phyloP scores from a whole-genome alignment of 92 coral and sea anemone species.

The Scolanthus callimorphus region DNA sequence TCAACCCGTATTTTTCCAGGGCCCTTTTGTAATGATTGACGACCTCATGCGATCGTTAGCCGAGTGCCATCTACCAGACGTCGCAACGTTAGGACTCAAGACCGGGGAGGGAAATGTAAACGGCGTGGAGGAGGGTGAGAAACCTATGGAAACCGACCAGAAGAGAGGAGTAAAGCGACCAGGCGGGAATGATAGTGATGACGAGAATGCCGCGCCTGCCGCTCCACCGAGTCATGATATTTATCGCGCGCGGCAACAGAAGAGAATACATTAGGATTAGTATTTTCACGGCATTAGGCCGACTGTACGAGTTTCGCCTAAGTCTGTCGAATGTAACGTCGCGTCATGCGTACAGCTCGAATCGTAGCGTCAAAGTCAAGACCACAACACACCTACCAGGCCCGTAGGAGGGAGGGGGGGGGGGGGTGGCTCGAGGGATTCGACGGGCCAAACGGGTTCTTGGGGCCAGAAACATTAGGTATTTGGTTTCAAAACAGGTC shows the following conservation, averaged over 20 bases:
- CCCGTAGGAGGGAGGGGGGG: too few species aligned
- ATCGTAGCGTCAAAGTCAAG: too few species aligned
- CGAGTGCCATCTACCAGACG: constrained; percentile 71
- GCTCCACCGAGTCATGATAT: constrained; percentile 92
- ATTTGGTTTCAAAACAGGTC: too few species aligned
- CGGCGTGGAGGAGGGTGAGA: constrained; percentile 61
- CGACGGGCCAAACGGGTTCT: too few species aligned
- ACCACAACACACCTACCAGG: too few species aligned
- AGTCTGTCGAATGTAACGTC: too few species aligned
- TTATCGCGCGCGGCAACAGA: constrained; percentile 94
- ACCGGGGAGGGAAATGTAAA: constrained; percentile 60
- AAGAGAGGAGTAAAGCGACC: constrained; percentile 89
- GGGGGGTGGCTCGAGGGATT: too few species aligned
- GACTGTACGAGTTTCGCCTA: too few species aligned
- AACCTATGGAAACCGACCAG: constrained; percentile 68
- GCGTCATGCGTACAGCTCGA: too few species aligned
- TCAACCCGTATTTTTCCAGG: constrained; percentile 52
- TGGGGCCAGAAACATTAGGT: too few species aligned
- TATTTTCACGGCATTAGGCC: too few species aligned
- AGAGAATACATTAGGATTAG: constrained; percentile 82
- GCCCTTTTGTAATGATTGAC: constrained; percentile 95
- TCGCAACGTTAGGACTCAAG: constrained; percentile 32
- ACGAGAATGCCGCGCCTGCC: constrained; percentile 66
- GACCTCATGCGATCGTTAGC: constrained; percentile 72
- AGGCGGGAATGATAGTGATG: constrained; percentile 89